Conservation (phyloP, 1,140 invertebrate species). For the Anoplophora glabripennis region DNA sequence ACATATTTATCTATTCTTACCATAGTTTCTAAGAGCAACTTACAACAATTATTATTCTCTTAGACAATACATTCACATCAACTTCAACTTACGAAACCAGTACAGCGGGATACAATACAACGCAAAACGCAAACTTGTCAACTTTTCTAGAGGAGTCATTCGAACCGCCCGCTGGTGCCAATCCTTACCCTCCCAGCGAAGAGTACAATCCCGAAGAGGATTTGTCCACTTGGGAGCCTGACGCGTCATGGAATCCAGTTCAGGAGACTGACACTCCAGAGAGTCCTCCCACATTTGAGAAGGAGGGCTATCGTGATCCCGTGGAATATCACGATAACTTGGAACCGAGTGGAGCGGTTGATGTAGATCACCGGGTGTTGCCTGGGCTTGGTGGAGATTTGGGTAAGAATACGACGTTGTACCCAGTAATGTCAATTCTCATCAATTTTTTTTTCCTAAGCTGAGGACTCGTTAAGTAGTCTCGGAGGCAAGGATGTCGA, state of each 20-base stretch:
- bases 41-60: background rate
- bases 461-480: conserved; percentile 27
- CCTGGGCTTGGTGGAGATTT: conserved; percentile 25
- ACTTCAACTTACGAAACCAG: conserved; percentile 3
- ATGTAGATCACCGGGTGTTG: conserved; percentile 58
- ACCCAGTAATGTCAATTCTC: background rate
- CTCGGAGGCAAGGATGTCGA: conserved; percentile 63
- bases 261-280: conserved; percentile 56
- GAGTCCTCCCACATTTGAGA: conserved; percentile 65
- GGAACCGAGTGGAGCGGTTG: conserved; percentile 46
- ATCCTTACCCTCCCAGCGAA: conserved; percentile 25
- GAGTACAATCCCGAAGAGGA: conserved; percentile 44
- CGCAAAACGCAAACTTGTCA: background rate
- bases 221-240: conserved; percentile 37
- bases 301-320: conserved; percentile 52
- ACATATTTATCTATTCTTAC: too few relatives aligned
- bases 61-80: background rate
- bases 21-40: background rate
- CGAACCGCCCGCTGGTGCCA: conserved; percentile 16
- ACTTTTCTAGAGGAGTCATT: conserved; percentile 13
- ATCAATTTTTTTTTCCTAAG: conserved; percentile 1
- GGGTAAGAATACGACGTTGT: conserved; percentile 21
- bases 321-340: conserved; percentile 58
- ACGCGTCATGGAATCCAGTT: conserved; percentile 28
- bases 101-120: background rate